phyloP scores from a whole-genome alignment of 2,113 vertebrate species.

The Anolis carolinensis region DNA sequence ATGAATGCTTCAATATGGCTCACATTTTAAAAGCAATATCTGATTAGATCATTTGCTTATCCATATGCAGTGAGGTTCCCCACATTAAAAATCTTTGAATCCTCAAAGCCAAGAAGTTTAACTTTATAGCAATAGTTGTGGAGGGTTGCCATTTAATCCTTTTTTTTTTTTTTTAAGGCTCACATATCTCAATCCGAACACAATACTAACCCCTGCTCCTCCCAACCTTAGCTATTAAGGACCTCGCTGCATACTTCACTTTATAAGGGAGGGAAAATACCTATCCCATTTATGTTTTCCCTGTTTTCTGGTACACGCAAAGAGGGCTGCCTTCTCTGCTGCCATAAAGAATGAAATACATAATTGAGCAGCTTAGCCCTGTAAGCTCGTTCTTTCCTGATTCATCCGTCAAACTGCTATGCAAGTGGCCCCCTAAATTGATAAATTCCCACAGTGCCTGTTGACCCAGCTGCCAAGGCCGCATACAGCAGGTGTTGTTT shows the following conservation, averaged over 20 bases:
- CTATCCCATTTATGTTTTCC: constrained; percentile 64
- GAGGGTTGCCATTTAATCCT: constrained; percentile 34
- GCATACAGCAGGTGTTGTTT: constrained; percentile 97
- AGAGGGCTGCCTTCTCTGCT: constrained; percentile 63
- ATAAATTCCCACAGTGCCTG: constrained; percentile 99
- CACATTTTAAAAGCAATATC: constrained; percentile 45
- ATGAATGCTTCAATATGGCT: constrained; percentile 65
- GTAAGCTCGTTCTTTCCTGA: constrained; percentile 79
- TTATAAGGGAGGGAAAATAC: constrained; percentile 66
- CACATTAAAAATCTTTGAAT: constrained; percentile 66
- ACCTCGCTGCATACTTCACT: constrained; percentile 59
- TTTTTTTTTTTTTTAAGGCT: neutral
- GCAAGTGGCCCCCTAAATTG: constrained; percentile 89
- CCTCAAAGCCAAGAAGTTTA: constrained; percentile 63
- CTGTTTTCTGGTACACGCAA: constrained; percentile 64
- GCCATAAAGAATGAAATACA: constrained; percentile 76
- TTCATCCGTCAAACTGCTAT: constrained; percentile 84
- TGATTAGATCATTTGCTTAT: constrained; percentile 69
- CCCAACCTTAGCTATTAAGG: constrained; percentile 48
- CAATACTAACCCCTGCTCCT: constrained; percentile 30
- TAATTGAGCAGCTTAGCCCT: constrained; percentile 79
- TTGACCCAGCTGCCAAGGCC: constrained; percentile 99
- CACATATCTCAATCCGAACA: constrained; percentile 45
- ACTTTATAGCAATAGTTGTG: constrained; percentile 31
- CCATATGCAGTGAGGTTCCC: constrained; percentile 62